These are phyloP conservation scores for Drosophila phalerata DNA, from an alignment of 2,888 invertebrate genomes.

Conservation along the genomic window DNA sequence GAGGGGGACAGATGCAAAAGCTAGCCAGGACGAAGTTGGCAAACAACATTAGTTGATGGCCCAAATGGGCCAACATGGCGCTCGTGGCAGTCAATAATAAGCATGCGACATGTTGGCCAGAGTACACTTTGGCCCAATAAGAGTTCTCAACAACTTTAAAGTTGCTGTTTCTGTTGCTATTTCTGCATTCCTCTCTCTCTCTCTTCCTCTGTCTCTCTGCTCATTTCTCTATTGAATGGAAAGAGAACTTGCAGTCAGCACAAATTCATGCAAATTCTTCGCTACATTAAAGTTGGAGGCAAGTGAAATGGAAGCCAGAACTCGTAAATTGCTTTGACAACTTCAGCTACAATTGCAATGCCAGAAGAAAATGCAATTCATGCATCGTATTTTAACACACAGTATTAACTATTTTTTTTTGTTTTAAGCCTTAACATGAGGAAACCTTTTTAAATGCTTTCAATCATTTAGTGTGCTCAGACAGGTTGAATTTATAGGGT, in stretches of 20 bases:
- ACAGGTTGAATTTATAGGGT: constrained; percentile 26
- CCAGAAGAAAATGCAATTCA: not conserved
- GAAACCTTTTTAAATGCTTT: constrained; percentile 2
- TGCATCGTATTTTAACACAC: not conserved
- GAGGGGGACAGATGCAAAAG: constrained; percentile 44
- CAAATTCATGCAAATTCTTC: constrained; percentile 54
- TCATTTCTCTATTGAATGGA: constrained; percentile 2
- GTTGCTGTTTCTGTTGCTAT: constrained; percentile 35
- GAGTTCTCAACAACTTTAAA: constrained; percentile 72
- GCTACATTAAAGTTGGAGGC: constrained; percentile 51
- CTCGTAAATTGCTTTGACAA: constrained; percentile 35
- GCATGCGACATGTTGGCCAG: constrained; percentile 79
- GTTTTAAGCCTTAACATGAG: not conserved
- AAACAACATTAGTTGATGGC: constrained; percentile 82
- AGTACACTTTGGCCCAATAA: constrained; percentile 63
- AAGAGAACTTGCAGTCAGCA: constrained; percentile 32
- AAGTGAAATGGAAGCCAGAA: constrained; percentile 38
- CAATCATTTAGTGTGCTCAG: constrained; percentile 18
- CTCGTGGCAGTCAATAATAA: constrained; percentile 81
- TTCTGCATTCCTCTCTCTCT: constrained; percentile 13
- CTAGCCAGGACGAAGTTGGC: constrained; percentile 65
- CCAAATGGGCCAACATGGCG: constrained; percentile 77
- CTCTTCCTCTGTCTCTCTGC: not conserved
- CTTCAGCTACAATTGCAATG: constrained; percentile 4
- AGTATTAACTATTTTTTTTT: constrained; percentile 1